Conservation (phyloP, 2,113 vertebrate species). For the Hippopotamus amphibius region DNA sequence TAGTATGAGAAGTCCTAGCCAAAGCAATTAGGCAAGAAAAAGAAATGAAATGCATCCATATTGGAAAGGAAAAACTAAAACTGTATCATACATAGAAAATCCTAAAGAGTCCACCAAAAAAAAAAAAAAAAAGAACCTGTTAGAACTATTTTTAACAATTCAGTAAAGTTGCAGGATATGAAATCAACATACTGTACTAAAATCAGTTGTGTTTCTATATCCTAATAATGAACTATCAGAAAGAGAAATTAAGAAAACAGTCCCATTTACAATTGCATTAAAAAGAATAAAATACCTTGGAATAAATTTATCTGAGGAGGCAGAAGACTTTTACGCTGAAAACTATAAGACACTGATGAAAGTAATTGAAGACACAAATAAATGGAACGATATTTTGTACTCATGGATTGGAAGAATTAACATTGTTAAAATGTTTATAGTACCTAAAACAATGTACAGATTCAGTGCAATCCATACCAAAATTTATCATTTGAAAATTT, state of each 20-base stretch:
- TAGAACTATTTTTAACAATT: neutral
- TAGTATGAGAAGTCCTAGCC: neutral
- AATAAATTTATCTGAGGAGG: neutral
- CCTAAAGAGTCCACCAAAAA: neutral
- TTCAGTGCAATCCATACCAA: neutral
- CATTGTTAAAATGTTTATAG: constrained; percentile 4
- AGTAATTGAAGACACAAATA: neutral
- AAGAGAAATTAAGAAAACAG: constrained; percentile 37
- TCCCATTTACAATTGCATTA: neutral
- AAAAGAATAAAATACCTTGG: neutral
- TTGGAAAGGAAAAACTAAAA: neutral
- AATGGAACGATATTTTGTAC: neutral
- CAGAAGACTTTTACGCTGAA: neutral
- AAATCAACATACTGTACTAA: neutral
- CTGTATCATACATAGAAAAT: neutral
- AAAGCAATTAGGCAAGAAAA: neutral
- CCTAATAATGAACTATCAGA: neutral
- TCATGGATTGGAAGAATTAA: neutral
- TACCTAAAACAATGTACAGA: neutral
- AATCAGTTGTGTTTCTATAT: neutral
- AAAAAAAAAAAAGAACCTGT: neutral
- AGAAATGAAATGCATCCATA: neutral
- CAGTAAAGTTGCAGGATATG: neutral
- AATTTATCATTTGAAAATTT: neutral
- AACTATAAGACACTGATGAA: neutral